phyloP scores from a whole-genome alignment of 1,140 invertebrate species.

The Conus ventricosus region DNA sequence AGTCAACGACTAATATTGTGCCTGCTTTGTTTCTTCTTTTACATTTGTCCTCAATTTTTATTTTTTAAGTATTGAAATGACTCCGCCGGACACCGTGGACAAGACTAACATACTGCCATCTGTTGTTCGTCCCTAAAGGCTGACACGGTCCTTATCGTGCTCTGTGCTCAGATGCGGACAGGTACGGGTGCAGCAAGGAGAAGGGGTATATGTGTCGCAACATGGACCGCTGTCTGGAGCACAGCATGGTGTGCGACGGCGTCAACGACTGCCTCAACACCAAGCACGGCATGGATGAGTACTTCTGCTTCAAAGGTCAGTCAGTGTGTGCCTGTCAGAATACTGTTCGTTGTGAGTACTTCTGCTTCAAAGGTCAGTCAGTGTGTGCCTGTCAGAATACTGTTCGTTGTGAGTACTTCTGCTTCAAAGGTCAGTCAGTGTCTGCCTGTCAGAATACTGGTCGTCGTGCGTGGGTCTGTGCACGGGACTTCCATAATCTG shows the following conservation, averaged over 20 bases:
- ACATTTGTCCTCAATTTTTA: not conserved
- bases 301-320: slow-evolving; percentile 67
- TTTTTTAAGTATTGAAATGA: no score
- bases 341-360: slow-evolving; percentile 62
- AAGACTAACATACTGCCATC: not conserved
- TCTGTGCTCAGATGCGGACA: not conserved
- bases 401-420: slow-evolving; percentile 74
- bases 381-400: not conserved
- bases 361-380: slow-evolving; percentile 65
- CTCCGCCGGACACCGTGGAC: not conserved
- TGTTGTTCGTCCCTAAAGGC: not conserved
- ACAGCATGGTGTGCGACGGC: slow-evolving; percentile 56
- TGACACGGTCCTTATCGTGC: not conserved
- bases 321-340: not conserved
- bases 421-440: slow-evolving; percentile 57
- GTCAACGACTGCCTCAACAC: slow-evolving; percentile 73
- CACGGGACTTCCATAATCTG: no score
- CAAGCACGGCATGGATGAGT: slow-evolving; percentile 68
- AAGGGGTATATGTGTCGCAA: slow-evolving; percentile 19
- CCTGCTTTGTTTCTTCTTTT: no score
- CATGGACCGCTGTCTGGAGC: not conserved
- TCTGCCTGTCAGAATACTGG: not conserved
- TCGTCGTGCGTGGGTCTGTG: no score
- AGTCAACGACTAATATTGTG: no score
- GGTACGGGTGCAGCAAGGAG: slow-evolving; percentile 3